Evolutionary conservation across 2,888 invertebrate species (phyloP), one percentile per base, ranked within the genome.

Genomic region (Stictocephala bisonia): DNA sequence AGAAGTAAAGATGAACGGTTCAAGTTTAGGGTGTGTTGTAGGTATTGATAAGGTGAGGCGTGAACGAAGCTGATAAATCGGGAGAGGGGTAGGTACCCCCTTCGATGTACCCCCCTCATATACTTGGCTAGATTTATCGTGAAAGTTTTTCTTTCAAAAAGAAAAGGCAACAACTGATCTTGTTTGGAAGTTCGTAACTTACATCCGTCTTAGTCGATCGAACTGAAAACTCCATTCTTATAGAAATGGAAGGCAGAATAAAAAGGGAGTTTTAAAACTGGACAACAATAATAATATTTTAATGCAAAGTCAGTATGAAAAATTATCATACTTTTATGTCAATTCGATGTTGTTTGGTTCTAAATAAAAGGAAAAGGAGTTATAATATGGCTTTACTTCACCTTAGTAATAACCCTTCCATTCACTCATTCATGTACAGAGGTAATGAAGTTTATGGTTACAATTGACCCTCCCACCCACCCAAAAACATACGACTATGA

Each of bases 81-180:
- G 15, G 40, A 53, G 41, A 29, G 71, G 20, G 18, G 26, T 51
- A 40, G 50, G 35, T 41, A 58, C 41, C 40, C 35, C 22, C 35
- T 20, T 44, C 35, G 40, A 64, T 22, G 44, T 44, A 22, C 35
- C 20, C 20, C 2, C 53, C 69, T 35, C 64, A 71, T 71, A 40
- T 50, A 29, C 60, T 60, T n/a, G 29, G 48, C 44, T 27, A 22
- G 64, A 73, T 73, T 73, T 73, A 73, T 73, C 26, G 69, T 44
- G 48, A 64, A 73, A 73, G 44, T 73, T 73, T 73, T 70, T 73
- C 70, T 71, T 71, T 58, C 48, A 71, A 53, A 71, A 71, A 56
- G 58, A 29, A 58, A 71, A 35, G 20, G 70, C 31, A 71, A 71
- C 70, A 71, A 71, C 44, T 58, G 70, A 71, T 71, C 58, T 35